phyloP scores from a whole-genome alignment of 2,888 invertebrate genomes.

The Eugnorisma glareosa region DNA sequence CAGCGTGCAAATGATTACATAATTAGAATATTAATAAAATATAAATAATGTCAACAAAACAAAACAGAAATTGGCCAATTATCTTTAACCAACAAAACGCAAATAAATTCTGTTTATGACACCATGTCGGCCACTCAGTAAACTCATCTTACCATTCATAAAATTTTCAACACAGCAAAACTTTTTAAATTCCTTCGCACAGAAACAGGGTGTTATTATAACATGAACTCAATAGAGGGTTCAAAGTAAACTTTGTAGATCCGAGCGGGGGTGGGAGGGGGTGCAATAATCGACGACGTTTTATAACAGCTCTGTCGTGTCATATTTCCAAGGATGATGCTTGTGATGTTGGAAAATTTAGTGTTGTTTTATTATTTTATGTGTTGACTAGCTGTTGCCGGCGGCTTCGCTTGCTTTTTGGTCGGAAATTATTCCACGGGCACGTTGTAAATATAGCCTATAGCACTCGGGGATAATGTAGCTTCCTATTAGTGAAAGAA shows the following conservation, averaged over 20 bases:
- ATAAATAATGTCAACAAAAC: too few relatives aligned
- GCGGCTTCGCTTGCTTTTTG: too few relatives aligned
- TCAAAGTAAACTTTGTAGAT: constrained; percentile 64
- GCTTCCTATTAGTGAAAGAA: too few relatives aligned
- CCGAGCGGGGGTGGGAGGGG: constrained; percentile 13
- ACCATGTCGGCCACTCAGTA: not conserved
- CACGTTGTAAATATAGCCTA: too few relatives aligned
- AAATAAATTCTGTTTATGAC: not conserved
- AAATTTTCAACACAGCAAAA: constrained; percentile 61
- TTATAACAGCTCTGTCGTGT: constrained; percentile 27
- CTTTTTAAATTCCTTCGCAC: constrained; percentile 67
- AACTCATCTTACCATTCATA: constrained; percentile 30
- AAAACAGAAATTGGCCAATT: too few relatives aligned
- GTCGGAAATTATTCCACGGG: too few relatives aligned
- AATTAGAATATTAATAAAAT: too few relatives aligned
- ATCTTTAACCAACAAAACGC: not conserved
- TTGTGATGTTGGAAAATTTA: not conserved
- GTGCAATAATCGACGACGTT: constrained; percentile 52
- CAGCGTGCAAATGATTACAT: too few relatives aligned
- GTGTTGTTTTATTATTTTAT: constrained; percentile 12
- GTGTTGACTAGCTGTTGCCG: too few relatives aligned
- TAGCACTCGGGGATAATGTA: too few relatives aligned
- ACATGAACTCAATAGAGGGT: constrained; percentile 60
- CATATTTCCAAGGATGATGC: constrained; percentile 27
- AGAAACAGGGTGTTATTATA: constrained; percentile 58